These are phyloP conservation scores for Drosophila mercatorum DNA, from an alignment of 2,888 invertebrate species.

Conservation along the genomic window DNA sequence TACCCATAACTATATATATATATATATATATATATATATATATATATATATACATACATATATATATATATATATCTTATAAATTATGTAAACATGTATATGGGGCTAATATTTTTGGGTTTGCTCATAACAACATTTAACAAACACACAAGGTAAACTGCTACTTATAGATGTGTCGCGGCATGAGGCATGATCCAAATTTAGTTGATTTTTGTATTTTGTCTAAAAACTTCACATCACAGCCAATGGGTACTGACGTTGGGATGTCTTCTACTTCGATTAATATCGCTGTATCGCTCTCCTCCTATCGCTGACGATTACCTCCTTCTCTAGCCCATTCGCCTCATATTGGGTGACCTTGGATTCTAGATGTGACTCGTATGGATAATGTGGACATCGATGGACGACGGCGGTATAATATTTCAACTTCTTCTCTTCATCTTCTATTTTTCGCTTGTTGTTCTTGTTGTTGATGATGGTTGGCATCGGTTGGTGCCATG, in stretches of 20 bases:
- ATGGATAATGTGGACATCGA: slow-evolving; percentile 30
- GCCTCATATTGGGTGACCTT: slow-evolving; percentile 14
- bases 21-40: not conserved
- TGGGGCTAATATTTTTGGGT: slow-evolving; percentile 11
- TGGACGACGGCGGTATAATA: slow-evolving; percentile 18
- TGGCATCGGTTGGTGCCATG: slow-evolving; percentile 19
- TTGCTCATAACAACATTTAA: slow-evolving; percentile 50
- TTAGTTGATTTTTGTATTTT: slow-evolving; percentile 45
- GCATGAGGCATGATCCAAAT: slow-evolving; percentile 42
- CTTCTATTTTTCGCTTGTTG: slow-evolving; percentile 6
- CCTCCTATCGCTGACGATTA: not conserved
- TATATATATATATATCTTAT: not conserved
- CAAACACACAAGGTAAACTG: slow-evolving; percentile 50
- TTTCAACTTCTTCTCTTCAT: slow-evolving; percentile 14
- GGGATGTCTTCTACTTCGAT: slow-evolving; percentile 57
- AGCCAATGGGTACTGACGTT: slow-evolving; percentile 84
- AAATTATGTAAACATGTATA: slow-evolving; percentile 25
- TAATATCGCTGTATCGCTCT: slow-evolving; percentile 14
- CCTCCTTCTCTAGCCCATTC: slow-evolving; percentile 6
- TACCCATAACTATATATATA: slow-evolving; percentile 47
- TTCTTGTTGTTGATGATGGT: slow-evolving; percentile 26
- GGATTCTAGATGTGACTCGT: slow-evolving; percentile 22
- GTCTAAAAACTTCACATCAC: slow-evolving; percentile 80
- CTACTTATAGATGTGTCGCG: slow-evolving; percentile 37
- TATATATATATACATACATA: not conserved